Evolutionary conservation across 2,113 vertebrate genomes (phyloP), one percentile per base, ranked within the genome.

Genomic region (Odobenus rosmarus): DNA sequence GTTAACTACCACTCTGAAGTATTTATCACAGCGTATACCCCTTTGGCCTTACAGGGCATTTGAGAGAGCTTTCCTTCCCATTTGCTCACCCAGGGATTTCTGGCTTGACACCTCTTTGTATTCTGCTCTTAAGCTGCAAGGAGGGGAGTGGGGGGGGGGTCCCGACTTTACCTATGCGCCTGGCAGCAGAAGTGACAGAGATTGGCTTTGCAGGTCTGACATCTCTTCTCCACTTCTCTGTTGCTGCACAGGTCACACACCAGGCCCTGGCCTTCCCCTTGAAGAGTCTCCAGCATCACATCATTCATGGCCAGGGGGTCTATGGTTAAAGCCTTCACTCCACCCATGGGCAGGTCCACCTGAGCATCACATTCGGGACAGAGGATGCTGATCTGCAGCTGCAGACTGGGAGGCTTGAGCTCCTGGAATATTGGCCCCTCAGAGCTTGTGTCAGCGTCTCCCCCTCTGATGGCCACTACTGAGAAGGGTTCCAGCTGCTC

Each of bases 101-200:
- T 81, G 46, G 42, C 39, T 79, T 11, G 24, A 61, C 62, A 77
- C 33, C 91, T 67, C 55, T 95, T 36, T 74, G 62, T 42, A 64
- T 79, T 72, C 69, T 1, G 31, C 31, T 84, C 92, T 74, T 88
- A 95, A 72, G 74, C 79, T 74, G 95, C 89, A 94, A 83, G 62
- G 24, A 24, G 4, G 59, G 10, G 26, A 26, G 26, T 28, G 26
- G 61, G 49, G 62, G 8, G 36, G 85, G 69, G n/a, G 49, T 31
- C 57, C 97, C 71, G 31, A 93, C 84, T 97, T 98, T 97, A 99
- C 99, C 99, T 99, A 99, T 99, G 99, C 0, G 99, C 99, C 98
- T 99, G 99, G 98, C 99, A 99, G 99, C 99, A 99, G 99, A 99
- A 99, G 95, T 98, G 99, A 97, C 99, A 99, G 72, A 99, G 99